Conservation (phyloP, 2,888 invertebrate species). For the Pammene fasciana region DNA sequence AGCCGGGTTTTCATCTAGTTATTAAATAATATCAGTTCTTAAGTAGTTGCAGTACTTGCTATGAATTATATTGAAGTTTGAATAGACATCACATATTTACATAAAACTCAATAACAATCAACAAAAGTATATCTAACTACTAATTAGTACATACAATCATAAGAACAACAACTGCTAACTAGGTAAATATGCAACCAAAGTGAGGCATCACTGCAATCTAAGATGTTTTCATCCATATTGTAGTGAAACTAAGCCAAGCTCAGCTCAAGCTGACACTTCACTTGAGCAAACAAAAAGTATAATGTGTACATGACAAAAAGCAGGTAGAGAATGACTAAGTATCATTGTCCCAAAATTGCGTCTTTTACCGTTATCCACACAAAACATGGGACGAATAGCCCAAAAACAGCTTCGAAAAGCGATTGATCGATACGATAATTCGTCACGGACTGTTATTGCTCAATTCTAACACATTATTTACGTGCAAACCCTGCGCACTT, state of each 20-base stretch:
- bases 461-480: conserved; percentile 61
- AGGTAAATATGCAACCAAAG: conserved; percentile 19
- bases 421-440: conserved; percentile 72
- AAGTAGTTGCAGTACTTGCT: too few relatives aligned
- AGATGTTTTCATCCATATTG: conserved; percentile 26
- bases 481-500: conserved; percentile 53
- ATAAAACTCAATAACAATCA: background rate
- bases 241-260: conserved; percentile 20
- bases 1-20: too few relatives aligned
- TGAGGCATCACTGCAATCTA: background rate
- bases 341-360: conserved; percentile 78
- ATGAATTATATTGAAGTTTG: conserved; percentile 12
- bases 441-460: conserved; percentile 59
- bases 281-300: conserved; percentile 50
- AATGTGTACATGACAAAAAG: conserved; percentile 67
- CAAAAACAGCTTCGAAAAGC: conserved; percentile 59
- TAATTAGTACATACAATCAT: conserved; percentile 10
- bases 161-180: conserved; percentile 31
- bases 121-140: conserved; percentile 7
- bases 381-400: conserved; percentile 68
- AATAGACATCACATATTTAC: conserved; percentile 15
- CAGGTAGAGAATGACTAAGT: conserved; percentile 74
- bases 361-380: conserved; percentile 76
- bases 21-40: too few relatives aligned
- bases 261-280: conserved; percentile 38